Conservation (phyloP, 37 sponge, comb jelly and placozoan species). For the Tethya wilhelma region DNA sequence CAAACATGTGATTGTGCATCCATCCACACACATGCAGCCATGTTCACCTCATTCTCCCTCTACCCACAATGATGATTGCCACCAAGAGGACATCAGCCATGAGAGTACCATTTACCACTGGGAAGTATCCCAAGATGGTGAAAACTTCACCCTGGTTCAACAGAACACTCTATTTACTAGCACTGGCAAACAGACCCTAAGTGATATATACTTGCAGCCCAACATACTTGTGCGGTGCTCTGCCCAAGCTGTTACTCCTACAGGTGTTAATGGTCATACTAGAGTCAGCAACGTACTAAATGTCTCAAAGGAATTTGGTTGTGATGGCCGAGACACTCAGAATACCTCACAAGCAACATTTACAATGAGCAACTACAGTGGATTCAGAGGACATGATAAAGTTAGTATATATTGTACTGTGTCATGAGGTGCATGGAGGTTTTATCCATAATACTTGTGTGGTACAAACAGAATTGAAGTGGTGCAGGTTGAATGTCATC, state of each 20-base stretch:
- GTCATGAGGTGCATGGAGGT: no score
- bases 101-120: conserved; percentile 44
- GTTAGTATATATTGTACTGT: no score
- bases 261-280: conserved; percentile 23
- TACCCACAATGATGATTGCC: conserved; percentile 8
- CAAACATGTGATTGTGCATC: background rate
- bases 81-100: conserved; percentile 32
- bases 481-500: no score
- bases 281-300: conserved; percentile 33
- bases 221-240: conserved; percentile 45
- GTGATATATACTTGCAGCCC: conserved; percentile 36
- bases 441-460: no score
- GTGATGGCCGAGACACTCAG: no score
- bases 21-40: background rate
- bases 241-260: conserved; percentile 25
- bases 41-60: conserved; percentile 32
- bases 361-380: no score
- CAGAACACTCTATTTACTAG: conserved; percentile 25
- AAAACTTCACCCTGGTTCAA: conserved; percentile 5
- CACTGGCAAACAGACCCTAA: background rate
- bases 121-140: conserved; percentile 38
- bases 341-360: no score
- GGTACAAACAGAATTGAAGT: no score
- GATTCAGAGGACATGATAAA: no score
- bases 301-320: no score